These are phyloP conservation scores for Nomada hirtipes DNA, from an alignment of 2,888 invertebrate species.

Conservation along the genomic window DNA sequence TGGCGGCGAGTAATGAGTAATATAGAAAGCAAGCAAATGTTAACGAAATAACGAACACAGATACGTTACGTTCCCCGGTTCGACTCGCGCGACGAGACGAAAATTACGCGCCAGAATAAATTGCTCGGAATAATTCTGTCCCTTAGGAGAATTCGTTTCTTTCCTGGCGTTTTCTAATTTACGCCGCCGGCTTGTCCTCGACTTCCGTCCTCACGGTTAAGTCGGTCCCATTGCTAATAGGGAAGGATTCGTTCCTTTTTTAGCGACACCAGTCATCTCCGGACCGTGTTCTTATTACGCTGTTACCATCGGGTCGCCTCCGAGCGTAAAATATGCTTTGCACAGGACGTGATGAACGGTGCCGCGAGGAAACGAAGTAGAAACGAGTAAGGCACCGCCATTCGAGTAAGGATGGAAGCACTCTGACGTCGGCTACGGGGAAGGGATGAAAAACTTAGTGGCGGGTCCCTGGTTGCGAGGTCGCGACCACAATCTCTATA, in stretches of 20 bases:
- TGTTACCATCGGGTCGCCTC: slow-evolving; percentile 70
- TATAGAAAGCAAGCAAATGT: not conserved
- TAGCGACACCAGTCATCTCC: slow-evolving; percentile 71
- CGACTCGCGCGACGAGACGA: slow-evolving; percentile 26
- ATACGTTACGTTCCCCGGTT: not conserved
- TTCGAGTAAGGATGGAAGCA: slow-evolving; percentile 46
- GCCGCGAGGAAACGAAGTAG: slow-evolving; percentile 61
- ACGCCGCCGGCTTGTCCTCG: slow-evolving; percentile 57
- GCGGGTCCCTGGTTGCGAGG: slow-evolving; percentile 66
- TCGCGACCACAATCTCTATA: slow-evolving; percentile 82
- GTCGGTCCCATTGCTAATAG: slow-evolving; percentile 64
- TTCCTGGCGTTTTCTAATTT: slow-evolving; percentile 62
- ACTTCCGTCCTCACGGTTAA: slow-evolving; percentile 53
- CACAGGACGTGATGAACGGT: slow-evolving; percentile 63
- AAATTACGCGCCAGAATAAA: slow-evolving; percentile 59
- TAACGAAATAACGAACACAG: not conserved
- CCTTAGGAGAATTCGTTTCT: slow-evolving; percentile 44
- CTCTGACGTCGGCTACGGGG: slow-evolving; percentile 48
- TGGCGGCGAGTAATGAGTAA: not conserved
- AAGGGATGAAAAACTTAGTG: slow-evolving; percentile 69
- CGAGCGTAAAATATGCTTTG: slow-evolving; percentile 73
- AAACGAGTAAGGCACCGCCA: slow-evolving; percentile 49
- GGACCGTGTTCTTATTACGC: slow-evolving; percentile 75
- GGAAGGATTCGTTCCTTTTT: slow-evolving; percentile 64
- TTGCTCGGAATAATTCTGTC: slow-evolving; percentile 64